phyloP scores from a whole-genome alignment of 2,113 vertebrate genomes.

The Lutjanus erythropterus region DNA sequence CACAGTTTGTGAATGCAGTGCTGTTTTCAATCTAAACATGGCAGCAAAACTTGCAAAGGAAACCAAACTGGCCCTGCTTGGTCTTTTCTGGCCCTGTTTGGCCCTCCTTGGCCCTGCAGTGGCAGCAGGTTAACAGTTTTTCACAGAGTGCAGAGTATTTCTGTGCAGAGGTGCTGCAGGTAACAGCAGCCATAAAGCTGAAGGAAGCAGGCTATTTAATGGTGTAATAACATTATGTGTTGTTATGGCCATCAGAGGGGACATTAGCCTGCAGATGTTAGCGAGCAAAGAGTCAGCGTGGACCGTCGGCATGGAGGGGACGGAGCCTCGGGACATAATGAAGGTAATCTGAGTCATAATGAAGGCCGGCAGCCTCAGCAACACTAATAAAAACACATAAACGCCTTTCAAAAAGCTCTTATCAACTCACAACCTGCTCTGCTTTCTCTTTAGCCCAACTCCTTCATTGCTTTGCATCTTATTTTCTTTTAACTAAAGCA shows the following conservation, averaged over 20 bases:
- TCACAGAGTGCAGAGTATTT: neutral
- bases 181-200: slow-evolving; percentile 19
- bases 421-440: neutral
- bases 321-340: neutral
- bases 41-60: neutral
- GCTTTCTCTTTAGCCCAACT: neutral
- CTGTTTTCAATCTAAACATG: no score
- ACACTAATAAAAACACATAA: slow-evolving; percentile 34
- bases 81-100: neutral
- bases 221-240: slow-evolving; percentile 47
- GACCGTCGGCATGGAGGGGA: neutral
- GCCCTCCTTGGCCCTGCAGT: neutral
- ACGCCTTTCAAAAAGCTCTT: neutral
- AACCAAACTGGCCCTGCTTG: neutral
- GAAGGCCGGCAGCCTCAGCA: slow-evolving; percentile 18
- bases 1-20: neutral
- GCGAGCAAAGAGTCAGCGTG: slow-evolving; percentile 8
- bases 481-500: no score
- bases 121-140: accelerated
- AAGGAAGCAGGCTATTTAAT: slow-evolving; percentile 42
- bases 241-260: slow-evolving; percentile 41
- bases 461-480: no score
- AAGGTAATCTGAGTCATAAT: slow-evolving; percentile 43
- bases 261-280: slow-evolving; percentile 49
- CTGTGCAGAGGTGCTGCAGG: slow-evolving; percentile 4